phyloP scores from a whole-genome alignment of 2,113 vertebrate species.

The Amphiprion percula region DNA sequence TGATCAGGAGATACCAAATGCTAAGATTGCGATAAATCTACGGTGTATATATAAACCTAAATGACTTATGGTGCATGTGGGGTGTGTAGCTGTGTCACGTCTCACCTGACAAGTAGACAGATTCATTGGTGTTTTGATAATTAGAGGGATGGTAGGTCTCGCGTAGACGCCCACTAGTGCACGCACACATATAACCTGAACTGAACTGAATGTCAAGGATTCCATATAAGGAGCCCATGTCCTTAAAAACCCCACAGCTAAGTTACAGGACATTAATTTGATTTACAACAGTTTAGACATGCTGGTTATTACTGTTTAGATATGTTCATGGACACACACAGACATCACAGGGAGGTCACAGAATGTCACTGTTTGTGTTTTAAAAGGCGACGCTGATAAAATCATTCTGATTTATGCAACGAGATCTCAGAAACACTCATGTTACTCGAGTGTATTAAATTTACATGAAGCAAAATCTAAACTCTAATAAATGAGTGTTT shows the following conservation, averaged over 20 bases:
- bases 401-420: not conserved
- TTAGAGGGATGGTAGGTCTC: not conserved
- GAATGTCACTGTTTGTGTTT: not conserved
- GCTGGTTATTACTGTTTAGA: constrained; percentile 6
- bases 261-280: not conserved
- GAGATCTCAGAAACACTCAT: not conserved
- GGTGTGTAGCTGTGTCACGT: not conserved
- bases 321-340: not conserved
- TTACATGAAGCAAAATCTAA: constrained; percentile 4
- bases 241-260: constrained; percentile 23
- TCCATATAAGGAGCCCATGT: constrained; percentile 13
- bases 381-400: constrained; percentile 7
- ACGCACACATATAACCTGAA: not conserved
- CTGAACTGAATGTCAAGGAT: constrained; percentile 10
- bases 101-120: constrained; percentile 11
- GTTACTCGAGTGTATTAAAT: not conserved
- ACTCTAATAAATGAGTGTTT: not conserved
- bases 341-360: constrained; percentile 8
- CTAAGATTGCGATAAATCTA: not conserved
- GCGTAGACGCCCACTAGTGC: not conserved
- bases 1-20: not conserved
- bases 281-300: constrained; percentile 26
- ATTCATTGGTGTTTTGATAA: constrained; percentile 41
- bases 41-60: not conserved
- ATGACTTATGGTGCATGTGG: not conserved